Percentiles rank a stretch among this genome's conserved stretches.
These are phyloP conservation scores for Poecilia velifera DNA, from an alignment of 2,797 vertebrate genomes.

Conservation along the genomic window DNA sequence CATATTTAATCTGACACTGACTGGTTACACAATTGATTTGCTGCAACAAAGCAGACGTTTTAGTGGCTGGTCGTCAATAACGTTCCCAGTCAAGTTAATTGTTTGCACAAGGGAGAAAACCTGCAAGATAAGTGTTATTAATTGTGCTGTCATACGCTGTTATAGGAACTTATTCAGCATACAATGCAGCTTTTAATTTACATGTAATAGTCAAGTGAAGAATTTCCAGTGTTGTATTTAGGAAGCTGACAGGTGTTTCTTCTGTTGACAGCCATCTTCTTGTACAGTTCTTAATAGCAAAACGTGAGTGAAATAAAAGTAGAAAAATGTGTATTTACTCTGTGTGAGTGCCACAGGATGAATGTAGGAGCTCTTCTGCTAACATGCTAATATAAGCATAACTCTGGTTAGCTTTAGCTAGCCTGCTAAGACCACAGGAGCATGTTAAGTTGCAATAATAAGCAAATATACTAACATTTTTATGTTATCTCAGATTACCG, in stretches of 20 bases:
- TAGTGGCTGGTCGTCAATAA: constrained; percentile 20
- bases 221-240: background rate
- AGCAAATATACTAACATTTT: background rate
- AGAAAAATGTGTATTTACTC: background rate
- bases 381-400: background rate
- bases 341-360: background rate
- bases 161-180: constrained; percentile 1
- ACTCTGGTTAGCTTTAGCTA: background rate
- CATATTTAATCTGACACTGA: constrained; percentile 18
- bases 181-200: constrained; percentile 17
- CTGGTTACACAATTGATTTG: constrained; percentile 19
- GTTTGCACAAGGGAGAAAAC: background rate
- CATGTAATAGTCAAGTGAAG: constrained; percentile 6
- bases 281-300: constrained; percentile 8
- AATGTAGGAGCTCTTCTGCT: background rate
- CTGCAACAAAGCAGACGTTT: background rate
- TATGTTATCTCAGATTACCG: background rate
- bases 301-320: constrained; percentile 12
- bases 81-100: constrained; percentile 8
- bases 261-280: constrained; percentile 35
- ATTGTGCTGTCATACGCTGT: background rate
- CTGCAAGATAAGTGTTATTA: constrained; percentile 7
- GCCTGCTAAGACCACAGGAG: background rate
- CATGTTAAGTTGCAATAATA: background rate
- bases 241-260: constrained; percentile 4